Base-by-base conservation (phyloP, 1,140 invertebrate genomes). In the Atta colombica region DNA sequence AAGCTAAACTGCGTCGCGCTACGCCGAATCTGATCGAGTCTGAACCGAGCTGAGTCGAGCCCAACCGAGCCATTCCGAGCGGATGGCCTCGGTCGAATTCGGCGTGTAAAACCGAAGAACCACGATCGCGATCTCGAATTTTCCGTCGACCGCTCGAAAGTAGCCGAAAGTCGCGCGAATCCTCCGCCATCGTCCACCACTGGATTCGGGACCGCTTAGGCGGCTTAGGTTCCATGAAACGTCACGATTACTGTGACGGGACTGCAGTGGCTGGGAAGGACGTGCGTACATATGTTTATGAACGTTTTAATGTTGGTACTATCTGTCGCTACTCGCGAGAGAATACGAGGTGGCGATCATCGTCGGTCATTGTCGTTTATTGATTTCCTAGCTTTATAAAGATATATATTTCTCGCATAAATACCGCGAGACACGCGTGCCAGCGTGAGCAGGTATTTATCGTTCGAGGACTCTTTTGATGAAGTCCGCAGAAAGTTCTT, bases 281-380 rank as follows among this genome's bases (percentile, higher is more conserved):
- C 3, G n/a, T 45, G 28, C 49, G 3, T 25, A 55, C 53, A 12
- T 45, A 25, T 16, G 39, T 65, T 66, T 21, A 16, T 12, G 31
- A 45, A 25, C 49, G 2, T 31, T n/a, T 39, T 39, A 51, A 84
- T 75, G 69, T 75, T 84, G 69, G 69, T 45, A 84, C 25, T 51
- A 74, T 84, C 16, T 84, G 28, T 18, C 25, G 25, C 31, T 25
- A 55, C 49, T 21, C 45, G 21, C 18, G n/a, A 53, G 16, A 63
- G 35, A 25, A 10, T 49, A 28, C 16, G 31, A 25, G 3, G 18
- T 39, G 69, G 7, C 39, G 80, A 74, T 75, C 39, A 31, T 74
- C 80, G 55, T 55, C 18, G 66, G 31, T 39, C 51, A 8, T 35
- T 45, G 39, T 31, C 25, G 18, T 7, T 75, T 84, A 84, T 84